Percentiles rank a stretch among this genome's conserved stretches.
Evolutionary conservation across 1,140 invertebrate species (phyloP).

Genomic region (Elymnias hypermnestra): DNA sequence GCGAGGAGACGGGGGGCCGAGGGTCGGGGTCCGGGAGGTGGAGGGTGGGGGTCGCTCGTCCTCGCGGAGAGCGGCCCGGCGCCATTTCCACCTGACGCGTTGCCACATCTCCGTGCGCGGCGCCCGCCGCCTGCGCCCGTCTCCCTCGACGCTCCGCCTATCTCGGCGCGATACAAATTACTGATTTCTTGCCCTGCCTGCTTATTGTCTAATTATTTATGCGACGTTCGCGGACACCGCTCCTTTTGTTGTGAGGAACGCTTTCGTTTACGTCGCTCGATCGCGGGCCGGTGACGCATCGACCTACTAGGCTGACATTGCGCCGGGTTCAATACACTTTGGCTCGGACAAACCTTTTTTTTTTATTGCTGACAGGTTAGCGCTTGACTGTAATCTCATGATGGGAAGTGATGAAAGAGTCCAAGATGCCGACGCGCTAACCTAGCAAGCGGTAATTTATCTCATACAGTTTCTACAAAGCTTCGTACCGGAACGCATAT

Average conservation of each 20-base stretch:
- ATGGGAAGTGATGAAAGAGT: no score
- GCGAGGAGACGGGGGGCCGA: slow-evolving; percentile 30
- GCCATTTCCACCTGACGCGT: slow-evolving; percentile 74
- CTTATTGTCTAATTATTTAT: slow-evolving; percentile 73
- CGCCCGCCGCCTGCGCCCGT: slow-evolving; percentile 47
- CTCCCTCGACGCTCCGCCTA: slow-evolving; percentile 62
- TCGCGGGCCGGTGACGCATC: slow-evolving; percentile 53
- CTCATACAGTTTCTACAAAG: no score
- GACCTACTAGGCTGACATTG: slow-evolving; percentile 55
- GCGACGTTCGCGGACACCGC: slow-evolving; percentile 59
- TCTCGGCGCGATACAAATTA: slow-evolving; percentile 60
- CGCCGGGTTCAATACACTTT: slow-evolving; percentile 66
- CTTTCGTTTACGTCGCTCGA: slow-evolving; percentile 43
- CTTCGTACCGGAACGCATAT: no score
- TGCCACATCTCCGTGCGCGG: slow-evolving; percentile 68
- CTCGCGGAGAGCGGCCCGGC: slow-evolving; percentile 69
- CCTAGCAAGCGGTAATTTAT: no score
- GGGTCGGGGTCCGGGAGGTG: slow-evolving; percentile 33
- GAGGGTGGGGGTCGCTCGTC: slow-evolving; percentile 74
- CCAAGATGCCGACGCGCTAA: no score
- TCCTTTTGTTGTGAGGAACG: slow-evolving; percentile 56
- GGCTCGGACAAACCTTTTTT: slow-evolving; percentile 21
- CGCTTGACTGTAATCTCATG: no score
- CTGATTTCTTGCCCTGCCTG: slow-evolving; percentile 68
- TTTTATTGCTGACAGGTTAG: no score